phyloP scores from a whole-genome alignment of 2,113 vertebrate species.

The Anarrhichthys ocellatus region DNA sequence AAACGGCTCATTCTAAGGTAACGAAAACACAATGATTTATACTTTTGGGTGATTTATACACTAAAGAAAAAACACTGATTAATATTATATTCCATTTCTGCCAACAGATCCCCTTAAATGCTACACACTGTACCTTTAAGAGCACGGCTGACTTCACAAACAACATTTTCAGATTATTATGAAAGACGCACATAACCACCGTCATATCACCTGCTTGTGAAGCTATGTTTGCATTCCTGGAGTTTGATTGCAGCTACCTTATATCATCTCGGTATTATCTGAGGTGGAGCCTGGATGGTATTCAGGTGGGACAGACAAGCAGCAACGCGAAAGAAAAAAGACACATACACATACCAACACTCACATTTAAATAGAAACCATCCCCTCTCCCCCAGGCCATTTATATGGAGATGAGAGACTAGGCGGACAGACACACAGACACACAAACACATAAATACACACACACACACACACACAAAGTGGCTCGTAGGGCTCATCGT shows the following conservation, averaged over 20 bases:
- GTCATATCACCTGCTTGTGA: not conserved
- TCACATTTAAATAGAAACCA: conserved; percentile 44
- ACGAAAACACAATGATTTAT: too few relatives aligned
- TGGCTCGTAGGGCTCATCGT: conserved; percentile 20
- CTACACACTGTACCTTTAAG: not conserved
- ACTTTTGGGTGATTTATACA: too few relatives aligned
- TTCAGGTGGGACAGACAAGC: not conserved
- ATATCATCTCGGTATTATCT: not conserved
- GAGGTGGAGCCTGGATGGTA: not conserved
- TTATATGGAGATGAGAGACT: conserved; percentile 67
- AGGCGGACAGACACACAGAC: conserved; percentile 6
- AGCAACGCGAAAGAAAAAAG: not conserved
- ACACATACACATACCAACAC: conserved; percentile 27
- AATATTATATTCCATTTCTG: not conserved
- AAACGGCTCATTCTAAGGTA: too few relatives aligned
- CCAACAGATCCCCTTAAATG: not conserved
- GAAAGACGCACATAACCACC: not conserved
- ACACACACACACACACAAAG: conserved; percentile 4
- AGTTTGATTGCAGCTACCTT: not conserved
- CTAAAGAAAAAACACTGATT: not conserved
- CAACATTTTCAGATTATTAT: not conserved
- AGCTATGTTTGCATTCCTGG: not conserved
- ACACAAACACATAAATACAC: conserved; percentile 2
- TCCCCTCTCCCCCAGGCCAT: conserved; percentile 50
- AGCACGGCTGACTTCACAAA: not conserved